A percentile compares a stretch with the other conserved stretches of the same genome.
Evolutionary conservation across 1,140 invertebrate genomes (phyloP).

Genomic region (Patella vulgata): DNA sequence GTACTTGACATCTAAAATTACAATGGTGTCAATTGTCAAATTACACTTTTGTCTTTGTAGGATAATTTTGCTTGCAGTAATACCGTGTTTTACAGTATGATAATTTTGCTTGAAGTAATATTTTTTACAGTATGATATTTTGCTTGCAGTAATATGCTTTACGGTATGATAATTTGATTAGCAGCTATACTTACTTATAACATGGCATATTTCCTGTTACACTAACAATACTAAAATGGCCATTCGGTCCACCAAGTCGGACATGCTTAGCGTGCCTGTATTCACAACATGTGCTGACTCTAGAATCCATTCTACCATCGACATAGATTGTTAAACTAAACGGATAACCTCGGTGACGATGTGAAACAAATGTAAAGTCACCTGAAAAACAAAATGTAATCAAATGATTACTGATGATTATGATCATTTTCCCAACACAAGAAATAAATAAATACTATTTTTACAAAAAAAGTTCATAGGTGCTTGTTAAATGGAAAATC

Average conservation of each 20-base stretch:
- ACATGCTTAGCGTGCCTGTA: slow-evolving; percentile 60
- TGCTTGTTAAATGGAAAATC: too few relatives aligned
- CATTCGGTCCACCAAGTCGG: slow-evolving; percentile 61
- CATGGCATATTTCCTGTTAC: slow-evolving; percentile 60
- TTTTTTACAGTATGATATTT: too few relatives aligned
- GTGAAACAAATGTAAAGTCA: slow-evolving; percentile 62
- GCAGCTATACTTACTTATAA: slow-evolving; percentile 60
- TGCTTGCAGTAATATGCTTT: too few relatives aligned
- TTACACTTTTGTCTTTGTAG: too few relatives aligned
- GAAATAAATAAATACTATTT: too few relatives aligned
- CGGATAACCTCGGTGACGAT: slow-evolving; percentile 65
- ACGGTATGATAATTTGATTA: too few relatives aligned
- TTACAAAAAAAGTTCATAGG: too few relatives aligned
- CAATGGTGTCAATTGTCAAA: background rate
- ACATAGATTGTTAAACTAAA: slow-evolving; percentile 66
- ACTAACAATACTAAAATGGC: slow-evolving; percentile 59
- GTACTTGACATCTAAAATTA: slow-evolving; percentile 45
- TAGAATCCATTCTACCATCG: slow-evolving; percentile 58
- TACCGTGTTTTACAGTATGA: too few relatives aligned
- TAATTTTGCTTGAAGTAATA: too few relatives aligned
- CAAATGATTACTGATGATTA: background rate
- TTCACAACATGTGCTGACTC: slow-evolving; percentile 67
- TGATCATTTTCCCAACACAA: background rate
- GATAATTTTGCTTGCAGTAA: too few relatives aligned
- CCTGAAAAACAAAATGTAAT: slow-evolving; percentile 40